Evolutionary conservation across 2,888 invertebrate species (phyloP).

Genomic region (Rhagium mordax): DNA sequence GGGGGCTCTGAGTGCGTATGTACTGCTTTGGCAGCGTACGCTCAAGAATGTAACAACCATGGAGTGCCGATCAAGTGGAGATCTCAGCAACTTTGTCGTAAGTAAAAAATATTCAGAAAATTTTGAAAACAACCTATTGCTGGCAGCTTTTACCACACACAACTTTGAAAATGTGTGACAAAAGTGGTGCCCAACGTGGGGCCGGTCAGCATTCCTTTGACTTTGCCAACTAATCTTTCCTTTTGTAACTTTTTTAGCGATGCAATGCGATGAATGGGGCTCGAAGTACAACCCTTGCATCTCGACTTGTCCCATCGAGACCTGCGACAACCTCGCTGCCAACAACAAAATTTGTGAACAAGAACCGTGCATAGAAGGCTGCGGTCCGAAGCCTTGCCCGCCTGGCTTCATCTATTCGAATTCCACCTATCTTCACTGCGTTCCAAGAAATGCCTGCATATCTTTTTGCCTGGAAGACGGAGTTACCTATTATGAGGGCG

Average conservation of each 20-base stretch:
- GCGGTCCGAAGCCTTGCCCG: conserved; percentile 82
- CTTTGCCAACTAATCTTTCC: too few relatives aligned
- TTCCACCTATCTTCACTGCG: conserved; percentile 79
- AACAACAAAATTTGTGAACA: conserved; percentile 79
- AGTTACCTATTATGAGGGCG: conserved; percentile 80
- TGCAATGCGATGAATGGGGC: conserved; percentile 90
- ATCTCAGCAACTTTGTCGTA: conserved; percentile 86
- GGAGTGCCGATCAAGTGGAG: conserved; percentile 89
- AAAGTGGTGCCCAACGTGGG: too few relatives aligned
- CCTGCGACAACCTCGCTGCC: conserved; percentile 85
- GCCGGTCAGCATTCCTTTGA: too few relatives aligned
- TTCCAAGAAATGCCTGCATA: conserved; percentile 81
- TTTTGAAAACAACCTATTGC: too few relatives aligned
- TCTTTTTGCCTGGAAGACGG: conserved; percentile 78
- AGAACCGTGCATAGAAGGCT: conserved; percentile 89
- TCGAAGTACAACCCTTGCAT: conserved; percentile 87
- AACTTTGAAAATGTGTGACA: too few relatives aligned
- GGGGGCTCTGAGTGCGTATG: conserved; percentile 93
- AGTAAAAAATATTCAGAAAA: too few relatives aligned
- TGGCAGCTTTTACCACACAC: too few relatives aligned
- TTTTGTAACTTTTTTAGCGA: conserved; percentile 75
- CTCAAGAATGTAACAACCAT: conserved; percentile 83
- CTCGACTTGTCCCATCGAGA: conserved; percentile 86
- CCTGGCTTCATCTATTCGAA: conserved; percentile 83
- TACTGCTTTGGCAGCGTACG: conserved; percentile 90